Percentiles rank a stretch among this genome's conserved stretches.
Evolutionary conservation across 2,113 vertebrate genomes (phyloP).

Genomic region (Eonycteris spelaea): DNA sequence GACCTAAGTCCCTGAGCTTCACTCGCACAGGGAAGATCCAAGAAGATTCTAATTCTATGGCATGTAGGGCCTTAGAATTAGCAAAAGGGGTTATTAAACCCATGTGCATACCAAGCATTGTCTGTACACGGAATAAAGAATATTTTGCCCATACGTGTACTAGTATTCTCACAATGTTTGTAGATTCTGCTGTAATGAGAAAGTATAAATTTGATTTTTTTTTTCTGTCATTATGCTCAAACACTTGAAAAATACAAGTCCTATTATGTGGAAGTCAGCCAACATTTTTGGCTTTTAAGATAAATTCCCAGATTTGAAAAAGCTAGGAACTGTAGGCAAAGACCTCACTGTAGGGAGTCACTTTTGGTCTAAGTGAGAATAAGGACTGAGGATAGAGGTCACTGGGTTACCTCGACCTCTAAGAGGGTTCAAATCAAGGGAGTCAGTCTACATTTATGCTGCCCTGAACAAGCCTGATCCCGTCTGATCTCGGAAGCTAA

Average conservation of each 20-base stretch:
- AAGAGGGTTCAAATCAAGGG: background rate
- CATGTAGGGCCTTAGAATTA: background rate
- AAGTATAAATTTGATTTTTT: background rate
- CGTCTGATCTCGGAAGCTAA: no score
- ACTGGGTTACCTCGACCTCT: background rate
- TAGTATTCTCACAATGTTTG: background rate
- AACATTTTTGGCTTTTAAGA: constrained; percentile 31
- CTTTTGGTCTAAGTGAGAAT: background rate
- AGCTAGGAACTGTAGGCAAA: background rate
- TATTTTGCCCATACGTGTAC: background rate
- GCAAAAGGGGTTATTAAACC: background rate
- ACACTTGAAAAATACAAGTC: background rate
- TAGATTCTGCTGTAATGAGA: background rate
- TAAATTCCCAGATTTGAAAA: constrained; percentile 35
- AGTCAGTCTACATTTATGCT: background rate
- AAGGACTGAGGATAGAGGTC: background rate
- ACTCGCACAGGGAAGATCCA: background rate
- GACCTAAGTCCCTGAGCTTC: background rate
- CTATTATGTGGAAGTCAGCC: background rate
- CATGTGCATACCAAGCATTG: background rate
- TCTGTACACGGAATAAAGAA: background rate
- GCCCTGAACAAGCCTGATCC: no score
- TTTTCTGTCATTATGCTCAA: background rate
- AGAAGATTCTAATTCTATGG: background rate
- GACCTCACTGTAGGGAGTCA: background rate